Conservation (phyloP, 2,797 vertebrate genomes). For the Prunella strophiata region DNA sequence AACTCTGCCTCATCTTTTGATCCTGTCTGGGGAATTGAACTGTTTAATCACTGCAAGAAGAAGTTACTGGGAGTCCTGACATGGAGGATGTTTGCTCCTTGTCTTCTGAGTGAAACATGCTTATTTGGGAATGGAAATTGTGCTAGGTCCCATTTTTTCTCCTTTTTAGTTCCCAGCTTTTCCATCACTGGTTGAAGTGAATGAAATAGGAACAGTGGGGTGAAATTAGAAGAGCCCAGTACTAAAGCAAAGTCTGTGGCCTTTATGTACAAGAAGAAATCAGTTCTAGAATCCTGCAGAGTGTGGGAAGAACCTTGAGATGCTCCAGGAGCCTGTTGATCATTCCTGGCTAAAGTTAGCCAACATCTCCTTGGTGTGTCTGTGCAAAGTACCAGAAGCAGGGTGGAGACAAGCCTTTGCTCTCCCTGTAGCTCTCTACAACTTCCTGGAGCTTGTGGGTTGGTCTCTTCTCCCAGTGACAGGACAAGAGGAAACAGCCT, state of each 20-base stretch:
- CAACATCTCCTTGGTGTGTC: neutral
- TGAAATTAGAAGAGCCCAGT: neutral
- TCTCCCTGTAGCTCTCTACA: neutral
- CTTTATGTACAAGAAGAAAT: neutral
- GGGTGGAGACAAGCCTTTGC: neutral
- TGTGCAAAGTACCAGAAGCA: neutral
- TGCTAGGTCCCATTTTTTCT: neutral
- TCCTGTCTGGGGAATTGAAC: neutral
- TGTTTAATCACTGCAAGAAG: neutral
- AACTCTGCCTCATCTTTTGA: neutral
- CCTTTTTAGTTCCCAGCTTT: neutral
- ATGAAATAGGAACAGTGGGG: neutral
- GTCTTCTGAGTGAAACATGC: neutral
- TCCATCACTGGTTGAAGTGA: neutral
- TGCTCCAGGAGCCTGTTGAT: neutral
- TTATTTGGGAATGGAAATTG: neutral
- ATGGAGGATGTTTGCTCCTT: neutral
- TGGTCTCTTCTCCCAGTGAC: neutral
- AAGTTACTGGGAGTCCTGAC: neutral
- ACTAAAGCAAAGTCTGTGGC: neutral
- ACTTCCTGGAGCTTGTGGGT: neutral
- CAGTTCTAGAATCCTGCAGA: neutral
- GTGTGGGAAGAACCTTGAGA: neutral
- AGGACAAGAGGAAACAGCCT: neutral
- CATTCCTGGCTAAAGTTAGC: rapidly evolving